Base-by-base conservation (phyloP, 2,797 vertebrate genomes). In the Epinephelus coioides region DNA sequence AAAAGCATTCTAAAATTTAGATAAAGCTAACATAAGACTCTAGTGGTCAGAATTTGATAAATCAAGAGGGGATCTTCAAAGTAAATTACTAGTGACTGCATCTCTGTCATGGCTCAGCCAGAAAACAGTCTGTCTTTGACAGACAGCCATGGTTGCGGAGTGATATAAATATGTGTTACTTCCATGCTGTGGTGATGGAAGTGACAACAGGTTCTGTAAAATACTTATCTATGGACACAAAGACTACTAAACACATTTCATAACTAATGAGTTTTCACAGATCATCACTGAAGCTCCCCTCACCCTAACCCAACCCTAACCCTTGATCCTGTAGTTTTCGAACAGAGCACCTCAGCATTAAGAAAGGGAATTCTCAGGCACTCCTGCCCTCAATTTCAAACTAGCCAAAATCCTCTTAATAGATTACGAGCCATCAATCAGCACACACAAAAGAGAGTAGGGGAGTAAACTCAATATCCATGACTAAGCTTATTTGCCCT, bases 401-500 rank as follows among this genome's bases (percentile, higher is more conserved):
- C 70, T 46, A 76, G 61, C 60, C 68, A 63, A 86, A 91, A 92
- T 87, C 88, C 86, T 88, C 82, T 87, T 86, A 85, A 90, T 89
- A 88, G 83, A 89, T 92, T 91, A 88, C 2, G 50, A 49, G 10
- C 55, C 81, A 85, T 90, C 81, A 91, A 82, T 88, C 86, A 88
- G 82, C 73, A 40, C 72, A 73, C 69, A 86, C 69, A 89, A 86
- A 81, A 69, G 69, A 51, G 55, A 74, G 73, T 19, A 74, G 72
- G 67, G 44, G 76, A 79, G 79, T 53, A 54, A 89, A 84, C 74
- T 53, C 77, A 67, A 53, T 61, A 78, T 64, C 84, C 75, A 83
- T 83, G 82, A 89, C 83, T 79, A 76, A 89, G 83, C 77, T 84
- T 83, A 78, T 89, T 87, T 85, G 43, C 76, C 68, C 44, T 81